Base-by-base conservation (phyloP, 2,888 invertebrate species). In the Leptinotarsa tumamoca region DNA sequence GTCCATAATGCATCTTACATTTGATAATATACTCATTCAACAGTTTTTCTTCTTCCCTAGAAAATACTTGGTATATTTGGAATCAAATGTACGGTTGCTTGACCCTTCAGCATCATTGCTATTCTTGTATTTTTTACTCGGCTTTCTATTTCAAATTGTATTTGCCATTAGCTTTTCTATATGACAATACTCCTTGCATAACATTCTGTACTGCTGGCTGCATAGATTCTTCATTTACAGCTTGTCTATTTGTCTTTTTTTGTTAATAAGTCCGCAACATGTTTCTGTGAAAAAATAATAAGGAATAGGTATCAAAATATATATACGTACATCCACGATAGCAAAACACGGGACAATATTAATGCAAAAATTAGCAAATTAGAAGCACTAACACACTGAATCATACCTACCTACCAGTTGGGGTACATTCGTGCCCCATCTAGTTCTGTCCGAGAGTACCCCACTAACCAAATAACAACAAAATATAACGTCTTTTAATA, bases 11-110 rank as follows among this genome's bases (percentile, higher is more conserved):
- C 27, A 61, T 23, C 15, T 61, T 76, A 43, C 67, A 72, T 18
- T 72, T 76, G 17, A 50, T 66, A 58, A 74, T 77, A 49, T 74
- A 78, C 17, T 74, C 69, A 72, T 77, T 78, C 18, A 75, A 63
- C 13, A 52, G 76, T 67, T 66, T 49, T 63, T 76, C 71, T 71
- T 76, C 68, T 68, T 54, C 33, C 50, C n/a, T 1, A n/a, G 56
- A 56, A n/a, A 56, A 21, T 21, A 56, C 56, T 56, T 56, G 56
- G 17, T 50, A 15, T 13, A 50, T 67, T n/a, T 67, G 3, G 51
- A 68, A 15, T 68, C 18, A 21, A 68, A 68, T 18, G 50, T 67
- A n/a, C 68, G 18, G 49, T 49, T 21, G 21, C 13, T 23, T 2
- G 68, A 5, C 27, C n/a, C 27, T 23, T 68, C 50, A 13, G 33